A percentile compares a stretch with the other conserved stretches of the same genome.
Conservation (phyloP, 2,797 vertebrate genomes). For the Aeoliscus strigatus region DNA sequence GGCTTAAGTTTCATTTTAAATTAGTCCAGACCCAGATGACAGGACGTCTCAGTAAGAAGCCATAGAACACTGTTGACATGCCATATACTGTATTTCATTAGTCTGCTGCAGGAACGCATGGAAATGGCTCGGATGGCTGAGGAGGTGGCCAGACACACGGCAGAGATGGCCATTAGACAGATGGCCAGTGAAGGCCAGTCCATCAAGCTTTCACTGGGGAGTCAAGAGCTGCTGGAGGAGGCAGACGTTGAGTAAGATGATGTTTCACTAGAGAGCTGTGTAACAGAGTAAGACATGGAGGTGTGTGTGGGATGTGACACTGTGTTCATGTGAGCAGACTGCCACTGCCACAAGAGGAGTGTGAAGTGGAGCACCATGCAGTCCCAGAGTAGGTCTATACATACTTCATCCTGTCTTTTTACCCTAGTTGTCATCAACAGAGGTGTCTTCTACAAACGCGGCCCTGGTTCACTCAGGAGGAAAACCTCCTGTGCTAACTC, state of each 20-base stretch:
- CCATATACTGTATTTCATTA: conserved; percentile 19
- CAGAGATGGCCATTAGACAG: conserved; percentile 71
- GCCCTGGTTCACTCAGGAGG: too few relatives aligned
- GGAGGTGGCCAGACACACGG: conserved; percentile 72
- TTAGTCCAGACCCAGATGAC: too few relatives aligned
- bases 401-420: too few relatives aligned
- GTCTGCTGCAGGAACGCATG: conserved; percentile 64
- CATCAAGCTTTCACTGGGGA: conserved; percentile 64
- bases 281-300: background rate
- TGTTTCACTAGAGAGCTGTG: background rate
- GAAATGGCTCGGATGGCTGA: conserved; percentile 70
- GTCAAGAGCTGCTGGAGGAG: conserved; percentile 59
- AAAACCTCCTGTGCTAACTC: too few relatives aligned
- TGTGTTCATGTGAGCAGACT: conserved; percentile 41
- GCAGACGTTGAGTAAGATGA: conserved; percentile 54
- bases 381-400: conserved; percentile 51
- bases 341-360: conserved; percentile 41
- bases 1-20: too few relatives aligned
- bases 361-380: conserved; percentile 30
- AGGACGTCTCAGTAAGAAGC: too few relatives aligned
- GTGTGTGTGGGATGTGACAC: background rate
- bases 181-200: conserved; percentile 62
- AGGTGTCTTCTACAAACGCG: too few relatives aligned
- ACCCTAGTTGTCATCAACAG: too few relatives aligned
- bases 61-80: too few relatives aligned